A percentile compares a stretch with the other conserved stretches of the same genome.
Evolutionary conservation across 1,140 invertebrate species (phyloP).

Genomic region (Nasonia giraulti): DNA sequence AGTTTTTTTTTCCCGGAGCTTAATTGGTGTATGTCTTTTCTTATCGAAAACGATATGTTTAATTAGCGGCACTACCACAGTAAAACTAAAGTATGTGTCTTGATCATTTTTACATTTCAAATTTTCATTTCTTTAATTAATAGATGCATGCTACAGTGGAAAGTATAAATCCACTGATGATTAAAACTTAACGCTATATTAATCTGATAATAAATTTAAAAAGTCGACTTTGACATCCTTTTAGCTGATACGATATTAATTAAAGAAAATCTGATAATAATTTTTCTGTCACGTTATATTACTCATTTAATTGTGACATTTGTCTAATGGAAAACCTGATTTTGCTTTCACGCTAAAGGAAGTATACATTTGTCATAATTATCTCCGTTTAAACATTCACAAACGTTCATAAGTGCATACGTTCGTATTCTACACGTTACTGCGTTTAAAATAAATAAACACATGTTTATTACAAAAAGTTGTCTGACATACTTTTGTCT

Average conservation of each 20-base stretch:
- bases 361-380: background rate
- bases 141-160: background rate
- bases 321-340: background rate
- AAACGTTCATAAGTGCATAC: background rate
- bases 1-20: no score
- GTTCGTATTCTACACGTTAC: background rate
- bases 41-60: no score
- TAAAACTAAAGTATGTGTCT: no score
- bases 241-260: background rate
- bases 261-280: background rate
- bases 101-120: no score
- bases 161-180: background rate
- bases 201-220: background rate
- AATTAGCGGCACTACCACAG: no score
- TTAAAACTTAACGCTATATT: background rate
- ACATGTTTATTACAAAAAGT: background rate
- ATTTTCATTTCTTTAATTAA: no score
- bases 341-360: background rate
- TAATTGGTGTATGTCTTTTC: no score
- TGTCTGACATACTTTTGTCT: background rate
- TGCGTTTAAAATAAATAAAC: background rate
- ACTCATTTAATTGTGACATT: background rate
- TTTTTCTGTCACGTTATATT: background rate
- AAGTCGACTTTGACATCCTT: background rate
- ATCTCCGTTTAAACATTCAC: background rate